Evolutionary conservation across 2,888 invertebrate species (phyloP), one percentile per base, ranked within the genome.

Genomic region (Coelopa pilipes): DNA sequence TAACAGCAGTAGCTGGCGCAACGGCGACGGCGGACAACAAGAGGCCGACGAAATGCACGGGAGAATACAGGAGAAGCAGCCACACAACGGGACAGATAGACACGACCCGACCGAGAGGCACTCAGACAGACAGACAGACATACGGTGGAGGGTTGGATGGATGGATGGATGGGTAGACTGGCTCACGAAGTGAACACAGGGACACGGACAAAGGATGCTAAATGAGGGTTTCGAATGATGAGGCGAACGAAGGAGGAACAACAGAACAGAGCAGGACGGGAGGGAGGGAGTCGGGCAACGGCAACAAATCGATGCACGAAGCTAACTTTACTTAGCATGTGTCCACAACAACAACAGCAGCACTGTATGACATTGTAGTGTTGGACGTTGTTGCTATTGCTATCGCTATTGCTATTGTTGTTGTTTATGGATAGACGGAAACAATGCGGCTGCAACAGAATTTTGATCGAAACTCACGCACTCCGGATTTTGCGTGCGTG

Each of bases 401-500:
- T n/a, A n/a, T n/a, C n/a, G n/a, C n/a, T n/a, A n/a, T n/a, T n/a
- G n/a, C n/a, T n/a, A 34, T 34, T 34, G 34, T 34, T 34, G 34
- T 34, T 34, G 34, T 34, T 34, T 34, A 34, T 34, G 34, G 34
- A 34, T 34, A 34, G 34, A 34, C 7, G 34, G 34, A 34, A 34
- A 34, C 34, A 34, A 34, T 34, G 34, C 34, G 34, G 34, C 34
- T 34, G 34, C 46, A 63, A 50, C 59, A 59, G 57, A 24, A 46
- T 66, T 66, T 50, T 50, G 21, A 66, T 15, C 49, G 24, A 50
- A 49, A 15, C 50, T 5, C 66, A 66, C 66, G 66, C 66, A 66
- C 21, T 66, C 21, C 12, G 66, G 66, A 66, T 66, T 66, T 66
- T 66, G 24, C 24, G 49, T 66, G 50, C 66, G 66, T 66, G 66